Percentiles rank a stretch among this genome's conserved stretches.
Evolutionary conservation across 92 coral and sea anemone species (phyloP).

Genomic region (Muricea muricata): DNA sequence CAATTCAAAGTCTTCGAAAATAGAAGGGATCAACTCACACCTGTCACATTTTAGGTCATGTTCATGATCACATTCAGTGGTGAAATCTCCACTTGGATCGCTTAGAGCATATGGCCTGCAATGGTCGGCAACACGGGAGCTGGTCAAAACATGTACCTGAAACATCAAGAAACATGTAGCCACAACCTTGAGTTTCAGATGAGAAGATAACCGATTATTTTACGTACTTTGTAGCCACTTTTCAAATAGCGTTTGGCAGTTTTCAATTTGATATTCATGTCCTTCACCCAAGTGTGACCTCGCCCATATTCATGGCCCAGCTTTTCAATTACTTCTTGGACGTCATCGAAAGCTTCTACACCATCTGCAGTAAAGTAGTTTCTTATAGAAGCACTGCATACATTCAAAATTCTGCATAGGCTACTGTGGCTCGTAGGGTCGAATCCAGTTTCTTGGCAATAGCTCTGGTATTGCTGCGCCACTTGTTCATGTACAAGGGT

Average conservation of each 20-base stretch:
- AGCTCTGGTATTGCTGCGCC: constrained; percentile 53
- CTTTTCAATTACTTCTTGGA: constrained; percentile 49
- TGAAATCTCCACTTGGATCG: constrained; percentile 30
- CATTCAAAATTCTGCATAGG: constrained; percentile 50
- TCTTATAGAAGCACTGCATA: constrained; percentile 63
- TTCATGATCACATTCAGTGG: background rate
- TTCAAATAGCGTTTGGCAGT: constrained; percentile 64
- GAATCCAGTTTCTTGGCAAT: constrained; percentile 61
- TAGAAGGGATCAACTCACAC: background rate
- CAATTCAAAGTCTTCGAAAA: background rate
- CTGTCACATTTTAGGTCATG: constrained; percentile 19
- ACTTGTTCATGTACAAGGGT: constrained; percentile 58
- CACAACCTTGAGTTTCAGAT: background rate
- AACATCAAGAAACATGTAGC: background rate
- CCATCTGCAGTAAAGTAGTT: constrained; percentile 61
- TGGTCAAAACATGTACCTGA: constrained; percentile 7
- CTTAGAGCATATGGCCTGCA: constrained; percentile 7
- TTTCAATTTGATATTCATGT: constrained; percentile 47
- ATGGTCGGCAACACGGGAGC: constrained; percentile 5
- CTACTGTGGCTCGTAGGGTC: constrained; percentile 59
- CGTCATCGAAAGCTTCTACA: constrained; percentile 55
- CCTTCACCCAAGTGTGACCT: constrained; percentile 55
- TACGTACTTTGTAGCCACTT: constrained; percentile 65
- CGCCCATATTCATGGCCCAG: constrained; percentile 55
- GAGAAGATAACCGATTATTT: constrained; percentile 7